Evolutionary conservation across 1,140 invertebrate species (phyloP).

Genomic region (Heliconius hewitsoni): DNA sequence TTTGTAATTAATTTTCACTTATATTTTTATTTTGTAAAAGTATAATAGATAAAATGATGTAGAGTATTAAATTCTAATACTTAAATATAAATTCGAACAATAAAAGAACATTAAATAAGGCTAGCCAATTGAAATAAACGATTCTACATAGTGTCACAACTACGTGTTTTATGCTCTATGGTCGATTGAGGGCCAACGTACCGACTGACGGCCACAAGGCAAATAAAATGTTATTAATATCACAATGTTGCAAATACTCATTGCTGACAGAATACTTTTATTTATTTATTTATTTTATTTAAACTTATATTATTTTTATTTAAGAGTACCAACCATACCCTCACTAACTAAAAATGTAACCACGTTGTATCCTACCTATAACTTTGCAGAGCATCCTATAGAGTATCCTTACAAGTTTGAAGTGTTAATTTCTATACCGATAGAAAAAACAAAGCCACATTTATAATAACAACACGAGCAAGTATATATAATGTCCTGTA

Average conservation of each 20-base stretch:
- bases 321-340: no score
- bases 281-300: constrained; percentile 21
- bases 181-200: constrained; percentile 55
- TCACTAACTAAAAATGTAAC: no score
- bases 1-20: no score
- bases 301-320: constrained; percentile 11
- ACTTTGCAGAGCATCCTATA: not conserved
- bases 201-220: constrained; percentile 55
- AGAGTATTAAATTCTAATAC: no score
- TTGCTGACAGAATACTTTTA: constrained; percentile 37
- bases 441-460: not conserved
- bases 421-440: no score
- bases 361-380: not conserved
- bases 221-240: constrained; percentile 70
- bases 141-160: constrained; percentile 2
- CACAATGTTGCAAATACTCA: constrained; percentile 54
- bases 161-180: constrained; percentile 48
- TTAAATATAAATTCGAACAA: no score
- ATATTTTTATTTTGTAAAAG: no score
- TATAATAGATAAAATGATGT: no score
- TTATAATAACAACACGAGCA: not conserved
- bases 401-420: no score
- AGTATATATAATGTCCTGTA: no score
- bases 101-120: no score
- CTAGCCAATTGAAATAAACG: not conserved